Base-by-base conservation (phyloP, 2,797 vertebrate species). In the Selene dorsalis region DNA sequence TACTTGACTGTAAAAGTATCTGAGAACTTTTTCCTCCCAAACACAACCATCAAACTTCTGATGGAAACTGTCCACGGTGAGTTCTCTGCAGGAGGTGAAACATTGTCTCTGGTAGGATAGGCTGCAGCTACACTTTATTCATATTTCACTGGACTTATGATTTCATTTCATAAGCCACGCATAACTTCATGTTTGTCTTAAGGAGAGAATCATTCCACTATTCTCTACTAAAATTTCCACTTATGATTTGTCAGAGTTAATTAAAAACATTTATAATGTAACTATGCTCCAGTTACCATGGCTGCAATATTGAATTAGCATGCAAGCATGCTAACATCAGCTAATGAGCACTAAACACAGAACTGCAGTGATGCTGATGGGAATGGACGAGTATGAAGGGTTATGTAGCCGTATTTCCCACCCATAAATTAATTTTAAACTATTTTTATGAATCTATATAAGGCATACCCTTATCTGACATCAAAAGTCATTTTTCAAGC, bases 401-500 rank as follows among this genome's bases (percentile, higher is more conserved):
- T n/a, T 35, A 17, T 20, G 10, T 13, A 17, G 22, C n/a, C 39
- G 26, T 39, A 14, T 39, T 39, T 11, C 24, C 20, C 39, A 16
- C 18, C 30, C 17, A 48, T 12, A 17, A 55, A 53, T 20, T 41
- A 64, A 48, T 20, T 48, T 73, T 39, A 41, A 60, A 52, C 47
- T 30, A 10, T 52, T 24, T 62, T 30, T 43, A 61, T 18, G 18
- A 41, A 58, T 50, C 26, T 48, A 24, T 59, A 45, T 12, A 22
- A 62, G 26, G 6, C 38, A 10, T 53, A 35, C 26, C 24, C 35
- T 39, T 22, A 30, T 75, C 16, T 66, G 20, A 58, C 22, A 18
- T 52, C 14, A 41, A 55, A 30, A 17, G 13, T 13, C 30, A 22
- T 47, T 73, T 65, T 53, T 47, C 30, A 80, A 66, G 69, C 56